Conservation (phyloP, 2,113 vertebrate genomes). For the Casuarius casuarius region DNA sequence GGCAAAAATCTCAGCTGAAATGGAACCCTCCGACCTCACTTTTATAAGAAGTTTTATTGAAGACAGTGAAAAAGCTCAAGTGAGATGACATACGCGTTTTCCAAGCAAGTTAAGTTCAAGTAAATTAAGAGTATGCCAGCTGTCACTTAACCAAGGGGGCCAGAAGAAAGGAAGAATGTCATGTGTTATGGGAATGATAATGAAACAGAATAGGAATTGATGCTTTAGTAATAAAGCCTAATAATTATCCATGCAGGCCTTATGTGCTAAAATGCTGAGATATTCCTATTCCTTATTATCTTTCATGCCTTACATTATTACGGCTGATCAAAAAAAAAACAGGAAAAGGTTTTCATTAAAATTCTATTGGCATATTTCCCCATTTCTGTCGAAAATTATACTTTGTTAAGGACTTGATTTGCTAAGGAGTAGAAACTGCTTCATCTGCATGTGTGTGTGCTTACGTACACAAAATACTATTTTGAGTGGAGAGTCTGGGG, state of each 20-base stretch:
- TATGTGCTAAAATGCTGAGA: not conserved
- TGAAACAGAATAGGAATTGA: not conserved
- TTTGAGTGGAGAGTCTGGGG: not conserved
- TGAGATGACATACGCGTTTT: not conserved
- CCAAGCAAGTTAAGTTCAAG: not conserved
- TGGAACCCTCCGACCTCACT: rapidly evolving
- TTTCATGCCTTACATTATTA: not conserved
- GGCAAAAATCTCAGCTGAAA: not conserved
- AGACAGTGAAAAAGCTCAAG: not conserved
- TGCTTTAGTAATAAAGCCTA: not conserved
- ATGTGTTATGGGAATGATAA: not conserved
- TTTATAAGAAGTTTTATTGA: not conserved
- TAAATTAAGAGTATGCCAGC: not conserved
- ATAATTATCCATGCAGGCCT: not conserved
- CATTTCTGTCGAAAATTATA: not conserved
- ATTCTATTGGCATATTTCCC: not conserved
- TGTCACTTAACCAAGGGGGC: not conserved
- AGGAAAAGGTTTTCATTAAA: not conserved
- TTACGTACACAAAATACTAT: not conserved
- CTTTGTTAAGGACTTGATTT: not conserved
- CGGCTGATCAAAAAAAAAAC: not conserved
- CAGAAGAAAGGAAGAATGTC: not conserved
- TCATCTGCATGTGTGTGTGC: too few relatives aligned
- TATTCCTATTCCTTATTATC: not conserved
- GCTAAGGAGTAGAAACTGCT: not conserved